phyloP scores from a whole-genome alignment of 2,797 vertebrate species.

The Enoplosus armatus region DNA sequence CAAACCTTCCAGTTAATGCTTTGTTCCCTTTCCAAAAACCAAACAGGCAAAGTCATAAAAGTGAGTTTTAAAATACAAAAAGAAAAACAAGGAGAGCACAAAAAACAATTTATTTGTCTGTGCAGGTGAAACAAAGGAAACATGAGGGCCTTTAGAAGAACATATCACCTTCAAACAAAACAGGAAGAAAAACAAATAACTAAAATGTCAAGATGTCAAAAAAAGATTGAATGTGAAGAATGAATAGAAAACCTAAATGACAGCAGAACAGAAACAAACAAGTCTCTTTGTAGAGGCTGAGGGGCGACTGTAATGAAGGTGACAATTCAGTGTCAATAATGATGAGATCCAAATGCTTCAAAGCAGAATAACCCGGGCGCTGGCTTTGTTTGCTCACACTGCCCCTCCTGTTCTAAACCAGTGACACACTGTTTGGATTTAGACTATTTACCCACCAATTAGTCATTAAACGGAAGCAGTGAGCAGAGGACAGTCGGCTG shows the following conservation, averaged over 20 bases:
- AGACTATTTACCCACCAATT: slow-evolving; percentile 10
- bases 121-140: slow-evolving; percentile 37
- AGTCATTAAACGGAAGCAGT: background rate
- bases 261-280: background rate
- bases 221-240: slow-evolving; percentile 20
- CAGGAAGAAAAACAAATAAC: slow-evolving; percentile 43
- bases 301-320: slow-evolving; percentile 8
- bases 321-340: background rate
- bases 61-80: background rate
- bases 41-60: slow-evolving; percentile 13
- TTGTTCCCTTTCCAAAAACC: background rate
- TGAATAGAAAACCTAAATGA: slow-evolving; percentile 10
- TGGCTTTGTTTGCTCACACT: background rate
- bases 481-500: background rate
- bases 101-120: slow-evolving; percentile 25
- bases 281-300: background rate
- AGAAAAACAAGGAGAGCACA: slow-evolving; percentile 8
- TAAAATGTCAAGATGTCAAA: slow-evolving; percentile 50
- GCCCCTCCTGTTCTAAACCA: background rate
- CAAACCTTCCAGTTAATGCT: background rate
- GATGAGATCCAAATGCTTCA: slow-evolving; percentile 1
- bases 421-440: background rate
- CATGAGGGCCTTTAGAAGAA: slow-evolving; percentile 16
- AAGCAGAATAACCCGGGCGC: background rate
- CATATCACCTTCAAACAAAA: slow-evolving; percentile 47